Evolutionary conservation across 2,888 invertebrate species (phyloP), one percentile per base, ranked within the genome.

Genomic region (Tipula vernalis): DNA sequence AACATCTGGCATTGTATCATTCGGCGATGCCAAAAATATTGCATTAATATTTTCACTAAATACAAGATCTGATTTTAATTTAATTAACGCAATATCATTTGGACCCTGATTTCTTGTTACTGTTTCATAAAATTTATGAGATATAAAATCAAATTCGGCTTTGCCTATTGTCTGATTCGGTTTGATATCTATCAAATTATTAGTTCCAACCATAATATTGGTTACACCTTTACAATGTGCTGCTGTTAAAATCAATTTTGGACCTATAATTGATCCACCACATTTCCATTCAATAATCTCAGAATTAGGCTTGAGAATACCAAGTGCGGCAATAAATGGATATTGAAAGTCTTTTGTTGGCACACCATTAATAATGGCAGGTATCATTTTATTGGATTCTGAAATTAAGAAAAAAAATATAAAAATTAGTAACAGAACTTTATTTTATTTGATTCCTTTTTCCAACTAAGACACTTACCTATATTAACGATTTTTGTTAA

Each of bases 181-280:
- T 28, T 28, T 28, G 10, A 71, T 28, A 2, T 28, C 71, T 28
- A 10, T 10, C 28, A 71, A 71, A 28, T 28, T 28, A 28, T 28
- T 71, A 2, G 71, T 71, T 2, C 71, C 71, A 71, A 71, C 10
- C 28, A 28, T 3, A 10, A 71, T 71, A 28, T 71, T 6, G 0
- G 71, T 71, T 10, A 71, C 10, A 39, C 88, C 86, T 0, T 90
- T 89, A 87, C 91, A 91, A 88, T 91, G 91, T 2, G 91, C 91
- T 36, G 91, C 90, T 5, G 91, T 91, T 10, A 91, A 44, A 0
- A 91, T 89, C 87, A 89, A 91, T 36, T 88, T 89, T 36, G 90
- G 89, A 87, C 91, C 91, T 86, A 91, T 90, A 85, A 91, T 88
- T 87, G 90, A 90, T 10, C 87, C 87, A 36, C 87, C 87, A 83